These are phyloP conservation scores for Penaeus chinensis DNA, from an alignment of 1,140 invertebrate species.

Conservation along the genomic window DNA sequence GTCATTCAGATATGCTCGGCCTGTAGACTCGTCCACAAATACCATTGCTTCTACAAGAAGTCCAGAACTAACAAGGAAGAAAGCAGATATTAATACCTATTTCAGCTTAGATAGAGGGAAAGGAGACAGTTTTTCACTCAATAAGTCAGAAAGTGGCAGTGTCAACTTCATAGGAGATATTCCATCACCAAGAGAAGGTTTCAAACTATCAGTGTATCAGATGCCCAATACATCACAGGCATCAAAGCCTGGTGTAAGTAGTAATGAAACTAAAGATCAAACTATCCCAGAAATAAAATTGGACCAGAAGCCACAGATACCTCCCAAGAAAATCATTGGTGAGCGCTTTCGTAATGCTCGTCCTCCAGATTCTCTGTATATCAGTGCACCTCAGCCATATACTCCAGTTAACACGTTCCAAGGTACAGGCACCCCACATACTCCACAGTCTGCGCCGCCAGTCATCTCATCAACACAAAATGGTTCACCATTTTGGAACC, in stretches of 20 bases:
- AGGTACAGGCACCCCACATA: neutral
- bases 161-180: conserved; percentile 52
- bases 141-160: conserved; percentile 39
- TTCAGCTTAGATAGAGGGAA: conserved; percentile 61
- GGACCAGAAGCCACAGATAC: conserved; percentile 49
- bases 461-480: conserved; percentile 10
- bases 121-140: conserved; percentile 22
- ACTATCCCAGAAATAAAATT: conserved; percentile 13
- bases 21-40: conserved; percentile 42
- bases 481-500: conserved; percentile 7
- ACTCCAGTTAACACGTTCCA: neutral
- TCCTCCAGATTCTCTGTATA: conserved; percentile 1
- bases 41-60: conserved; percentile 45
- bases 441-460: conserved; percentile 11
- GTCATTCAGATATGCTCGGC: conserved; percentile 55
- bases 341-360: conserved; percentile 32
- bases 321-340: conserved; percentile 58
- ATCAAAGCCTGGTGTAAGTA: neutral
- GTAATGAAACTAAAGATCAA: conserved; percentile 23
- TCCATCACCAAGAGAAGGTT: conserved; percentile 55
- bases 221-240: conserved; percentile 29
- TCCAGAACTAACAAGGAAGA: conserved; percentile 48
- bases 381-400: conserved; percentile 28
- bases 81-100: conserved; percentile 59
- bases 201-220: conserved; percentile 59